These are phyloP conservation scores for Nothobranchius furzeri DNA, from an alignment of 2,113 vertebrate species.

Conservation along the genomic window DNA sequence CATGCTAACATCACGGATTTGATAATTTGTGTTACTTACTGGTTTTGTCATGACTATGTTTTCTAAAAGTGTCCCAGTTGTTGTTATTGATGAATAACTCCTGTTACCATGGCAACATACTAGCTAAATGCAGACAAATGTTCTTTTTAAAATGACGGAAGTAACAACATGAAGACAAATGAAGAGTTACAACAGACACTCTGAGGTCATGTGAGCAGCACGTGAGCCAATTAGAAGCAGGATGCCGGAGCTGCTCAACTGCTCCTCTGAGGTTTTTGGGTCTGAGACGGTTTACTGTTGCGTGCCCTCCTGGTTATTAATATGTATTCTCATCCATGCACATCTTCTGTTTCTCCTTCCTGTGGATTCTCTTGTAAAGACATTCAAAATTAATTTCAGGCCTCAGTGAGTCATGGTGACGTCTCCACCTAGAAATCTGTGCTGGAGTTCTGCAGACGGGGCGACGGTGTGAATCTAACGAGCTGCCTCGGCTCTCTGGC, in stretches of 20 bases:
- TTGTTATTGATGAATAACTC: no score
- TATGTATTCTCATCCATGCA: conserved; percentile 17
- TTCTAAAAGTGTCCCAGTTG: no score
- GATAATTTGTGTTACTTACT: no score
- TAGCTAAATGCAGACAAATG: no score
- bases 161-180: no score
- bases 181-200: no score
- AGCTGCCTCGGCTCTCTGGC: conserved; percentile 17
- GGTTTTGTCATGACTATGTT: no score
- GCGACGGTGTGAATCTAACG: conserved; percentile 16
- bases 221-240: background rate
- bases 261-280: no score
- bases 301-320: conserved; percentile 9
- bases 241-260: background rate
- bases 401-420: conserved; percentile 45
- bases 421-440: conserved; percentile 39
- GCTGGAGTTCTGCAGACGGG: conserved; percentile 7
- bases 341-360: conserved; percentile 34
- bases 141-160: no score
- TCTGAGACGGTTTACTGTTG: background rate
- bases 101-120: no score
- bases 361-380: conserved; percentile 42
- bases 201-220: background rate
- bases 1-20: no score
- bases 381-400: conserved; percentile 2